Conservation (phyloP, 2,888 invertebrate genomes). For the Epirrita christyi region DNA sequence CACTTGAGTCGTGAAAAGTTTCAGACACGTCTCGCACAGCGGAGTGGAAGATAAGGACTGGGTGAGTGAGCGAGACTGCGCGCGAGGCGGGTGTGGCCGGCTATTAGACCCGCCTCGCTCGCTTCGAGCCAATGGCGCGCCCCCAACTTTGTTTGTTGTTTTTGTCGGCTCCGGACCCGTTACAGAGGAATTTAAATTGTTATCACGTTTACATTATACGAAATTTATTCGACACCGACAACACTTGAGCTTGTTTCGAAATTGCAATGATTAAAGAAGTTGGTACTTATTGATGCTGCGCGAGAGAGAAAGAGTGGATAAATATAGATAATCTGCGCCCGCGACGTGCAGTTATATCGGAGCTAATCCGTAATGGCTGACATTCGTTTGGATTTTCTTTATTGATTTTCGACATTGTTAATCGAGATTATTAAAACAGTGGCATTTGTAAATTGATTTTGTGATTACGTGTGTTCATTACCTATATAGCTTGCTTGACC, state of each 20-base stretch:
- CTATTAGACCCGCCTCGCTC: constrained; percentile 58
- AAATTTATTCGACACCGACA: constrained; percentile 84
- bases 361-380: constrained; percentile 45
- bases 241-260: constrained; percentile 83
- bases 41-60: constrained; percentile 78
- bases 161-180: constrained; percentile 82
- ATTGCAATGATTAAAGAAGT: constrained; percentile 83
- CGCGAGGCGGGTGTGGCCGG: constrained; percentile 67
- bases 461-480: neutral
- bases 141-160: constrained; percentile 80
- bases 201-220: constrained; percentile 85
- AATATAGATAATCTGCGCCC: constrained; percentile 49
- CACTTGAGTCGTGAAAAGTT: constrained; percentile 53
- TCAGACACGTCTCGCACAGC: constrained; percentile 75
- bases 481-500: neutral
- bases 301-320: constrained; percentile 53
- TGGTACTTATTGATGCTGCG: constrained; percentile 72
- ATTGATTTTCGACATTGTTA: constrained; percentile 35
- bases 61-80: constrained; percentile 80
- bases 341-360: constrained; percentile 39
- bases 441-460: constrained; percentile 28
- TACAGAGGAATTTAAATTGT: constrained; percentile 85
- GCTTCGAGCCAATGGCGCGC: constrained; percentile 63
- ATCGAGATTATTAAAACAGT: constrained; percentile 27
- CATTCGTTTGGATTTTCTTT: constrained; percentile 35